Evolutionary conservation across 1,140 invertebrate species (phyloP).

Genomic region (Drosophila ambigua): DNA sequence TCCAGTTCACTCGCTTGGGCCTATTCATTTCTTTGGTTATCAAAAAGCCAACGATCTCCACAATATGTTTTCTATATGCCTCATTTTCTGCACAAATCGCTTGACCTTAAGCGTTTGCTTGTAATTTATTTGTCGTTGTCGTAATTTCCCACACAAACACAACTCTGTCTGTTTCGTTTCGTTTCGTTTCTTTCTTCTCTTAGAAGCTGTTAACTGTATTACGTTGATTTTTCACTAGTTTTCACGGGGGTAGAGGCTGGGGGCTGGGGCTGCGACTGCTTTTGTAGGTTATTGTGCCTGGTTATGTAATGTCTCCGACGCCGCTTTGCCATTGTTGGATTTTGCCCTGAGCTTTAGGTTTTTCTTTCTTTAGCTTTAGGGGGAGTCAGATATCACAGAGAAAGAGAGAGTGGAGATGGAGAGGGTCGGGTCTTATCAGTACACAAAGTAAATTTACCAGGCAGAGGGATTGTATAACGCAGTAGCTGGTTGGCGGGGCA

Average conservation of each 20-base stretch:
- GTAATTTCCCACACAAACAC: conserved; percentile 62
- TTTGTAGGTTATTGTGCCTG: conserved; percentile 74
- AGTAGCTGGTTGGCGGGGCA: conserved; percentile 29
- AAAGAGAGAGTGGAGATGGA: no score
- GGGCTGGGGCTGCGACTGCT: conserved; percentile 44
- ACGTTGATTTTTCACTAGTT: conserved; percentile 58
- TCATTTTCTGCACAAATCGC: conserved; percentile 80
- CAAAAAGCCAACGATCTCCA: conserved; percentile 56
- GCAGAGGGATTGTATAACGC: conserved; percentile 41
- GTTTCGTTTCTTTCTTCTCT: conserved; percentile 34
- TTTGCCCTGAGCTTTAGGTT: conserved; percentile 36
- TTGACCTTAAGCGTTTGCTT: conserved; percentile 77
- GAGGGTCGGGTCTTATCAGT: conserved; percentile 58
- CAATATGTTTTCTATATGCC: conserved; percentile 80
- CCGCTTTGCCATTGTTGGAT: conserved; percentile 52
- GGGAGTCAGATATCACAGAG: conserved; percentile 6
- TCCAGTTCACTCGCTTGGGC: conserved; percentile 28
- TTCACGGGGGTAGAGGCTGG: conserved; percentile 25
- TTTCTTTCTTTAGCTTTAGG: conserved; percentile 26
- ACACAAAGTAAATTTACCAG: conserved; percentile 35
- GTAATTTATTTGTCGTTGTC: conserved; percentile 79
- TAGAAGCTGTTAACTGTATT: conserved; percentile 74
- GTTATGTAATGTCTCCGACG: conserved; percentile 57
- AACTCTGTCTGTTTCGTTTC: conserved; percentile 4
- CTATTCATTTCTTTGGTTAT: conserved; percentile 76